These are phyloP conservation scores for Drosophila mimetica DNA, from an alignment of 2,888 invertebrate genomes.

Conservation along the genomic window DNA sequence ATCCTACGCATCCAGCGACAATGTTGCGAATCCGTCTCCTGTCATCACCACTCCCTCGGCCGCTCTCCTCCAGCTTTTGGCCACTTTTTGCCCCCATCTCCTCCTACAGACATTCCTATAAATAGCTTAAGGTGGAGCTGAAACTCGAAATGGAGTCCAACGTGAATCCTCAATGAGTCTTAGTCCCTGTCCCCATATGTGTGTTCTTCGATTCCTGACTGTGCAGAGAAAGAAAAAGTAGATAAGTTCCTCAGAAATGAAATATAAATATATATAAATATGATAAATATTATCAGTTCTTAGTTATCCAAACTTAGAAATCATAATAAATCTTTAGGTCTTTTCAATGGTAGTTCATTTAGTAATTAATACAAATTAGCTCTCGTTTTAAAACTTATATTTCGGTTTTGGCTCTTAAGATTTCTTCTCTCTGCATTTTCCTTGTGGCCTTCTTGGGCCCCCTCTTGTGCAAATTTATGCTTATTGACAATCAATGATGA, in stretches of 20 bases:
- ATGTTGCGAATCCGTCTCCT: constrained; percentile 38
- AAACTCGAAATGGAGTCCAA: constrained; percentile 9
- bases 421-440: neutral
- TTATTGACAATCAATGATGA: constrained; percentile 84
- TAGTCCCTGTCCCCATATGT: constrained; percentile 3
- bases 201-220: neutral
- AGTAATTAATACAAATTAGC: no score
- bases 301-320: no score
- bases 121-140: constrained; percentile 47
- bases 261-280: no score
- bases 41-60: constrained; percentile 16
- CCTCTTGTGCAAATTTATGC: constrained; percentile 83
- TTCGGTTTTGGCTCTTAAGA: no score
- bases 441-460: constrained; percentile 50
- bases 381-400: no score
- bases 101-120: constrained; percentile 47
- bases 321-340: no score
- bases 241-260: neutral
- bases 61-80: neutral
- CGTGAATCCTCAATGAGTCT: constrained; percentile 22
- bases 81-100: neutral
- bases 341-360: neutral
- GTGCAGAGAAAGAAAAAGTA: neutral
- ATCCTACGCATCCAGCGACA: constrained; percentile 63
- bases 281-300: no score